phyloP scores from a whole-genome alignment of 2,888 invertebrate genomes.

The Athripsodes cinereus region DNA sequence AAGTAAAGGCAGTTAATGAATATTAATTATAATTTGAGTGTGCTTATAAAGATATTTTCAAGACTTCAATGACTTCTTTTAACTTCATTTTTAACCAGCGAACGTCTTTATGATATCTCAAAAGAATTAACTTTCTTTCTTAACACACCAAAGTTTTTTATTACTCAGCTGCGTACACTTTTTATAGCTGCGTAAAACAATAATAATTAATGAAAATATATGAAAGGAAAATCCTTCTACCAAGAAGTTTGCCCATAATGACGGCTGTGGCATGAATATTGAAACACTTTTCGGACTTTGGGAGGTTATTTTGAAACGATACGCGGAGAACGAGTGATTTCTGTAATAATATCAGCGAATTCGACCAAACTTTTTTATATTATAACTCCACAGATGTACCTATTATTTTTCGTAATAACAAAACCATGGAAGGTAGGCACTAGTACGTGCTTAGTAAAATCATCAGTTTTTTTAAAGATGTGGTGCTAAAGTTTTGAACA shows the following conservation, averaged over 20 bases:
- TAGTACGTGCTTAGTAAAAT: no score
- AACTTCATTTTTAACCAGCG: neutral
- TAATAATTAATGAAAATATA: constrained; percentile 9
- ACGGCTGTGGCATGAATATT: constrained; percentile 17
- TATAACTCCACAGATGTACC: no score
- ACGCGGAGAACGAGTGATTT: neutral
- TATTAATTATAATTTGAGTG: no score
- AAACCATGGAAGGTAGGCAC: no score
- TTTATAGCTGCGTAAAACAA: constrained; percentile 3
- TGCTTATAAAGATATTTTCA: no score
- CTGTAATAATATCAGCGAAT: neutral
- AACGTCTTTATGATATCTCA: neutral
- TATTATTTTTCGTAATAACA: no score
- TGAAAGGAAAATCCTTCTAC: constrained; percentile 4
- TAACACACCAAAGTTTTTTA: constrained; percentile 1
- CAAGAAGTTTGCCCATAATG: constrained; percentile 12
- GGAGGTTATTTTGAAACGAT: neutral
- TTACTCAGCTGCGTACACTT: constrained; percentile 10
- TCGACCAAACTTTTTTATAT: neutral
- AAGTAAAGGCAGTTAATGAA: no score
- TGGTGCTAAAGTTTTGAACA: no score
- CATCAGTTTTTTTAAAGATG: no score
- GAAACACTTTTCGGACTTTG: constrained; percentile 6
- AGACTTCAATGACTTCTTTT: neutral
- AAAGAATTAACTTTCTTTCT: neutral